Conservation (phyloP, 2,113 vertebrate species). For the Nestor notabilis region DNA sequence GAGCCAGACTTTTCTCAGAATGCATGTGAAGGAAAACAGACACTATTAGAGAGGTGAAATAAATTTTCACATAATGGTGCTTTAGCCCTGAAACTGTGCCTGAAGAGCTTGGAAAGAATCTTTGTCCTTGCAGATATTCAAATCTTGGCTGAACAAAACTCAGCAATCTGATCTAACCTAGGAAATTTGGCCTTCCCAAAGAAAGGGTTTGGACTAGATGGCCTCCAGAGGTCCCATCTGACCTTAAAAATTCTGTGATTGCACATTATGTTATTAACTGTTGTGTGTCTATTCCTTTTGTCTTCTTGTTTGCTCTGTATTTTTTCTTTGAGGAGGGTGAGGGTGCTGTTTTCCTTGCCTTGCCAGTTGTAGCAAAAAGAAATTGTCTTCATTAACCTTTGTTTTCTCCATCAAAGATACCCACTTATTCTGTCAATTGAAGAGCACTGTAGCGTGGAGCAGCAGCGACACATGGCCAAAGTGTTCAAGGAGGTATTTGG, state of each 20-base stretch:
- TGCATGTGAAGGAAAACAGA: not conserved
- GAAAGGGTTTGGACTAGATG: not conserved
- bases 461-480: conserved; percentile 92
- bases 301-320: not conserved
- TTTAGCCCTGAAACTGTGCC: not conserved
- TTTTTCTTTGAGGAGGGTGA: not conserved
- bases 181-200: not conserved
- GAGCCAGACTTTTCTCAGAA: not conserved
- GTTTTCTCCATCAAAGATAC: conserved; percentile 75
- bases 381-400: not conserved
- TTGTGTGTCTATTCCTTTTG: not conserved
- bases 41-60: not conserved
- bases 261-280: not conserved
- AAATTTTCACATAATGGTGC: not conserved
- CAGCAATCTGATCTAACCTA: not conserved
- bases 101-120: not conserved
- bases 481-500: conserved; percentile 91
- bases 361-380: not conserved
- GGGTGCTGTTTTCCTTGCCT: not conserved
- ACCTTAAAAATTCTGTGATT: not conserved
- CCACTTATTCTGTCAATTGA: conserved; percentile 95
- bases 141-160: not conserved
- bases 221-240: not conserved
- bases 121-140: not conserved
- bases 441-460: conserved; percentile 91